Conservation (phyloP, 2,113 vertebrate genomes). For the Neolamprologus tretocephalus region DNA sequence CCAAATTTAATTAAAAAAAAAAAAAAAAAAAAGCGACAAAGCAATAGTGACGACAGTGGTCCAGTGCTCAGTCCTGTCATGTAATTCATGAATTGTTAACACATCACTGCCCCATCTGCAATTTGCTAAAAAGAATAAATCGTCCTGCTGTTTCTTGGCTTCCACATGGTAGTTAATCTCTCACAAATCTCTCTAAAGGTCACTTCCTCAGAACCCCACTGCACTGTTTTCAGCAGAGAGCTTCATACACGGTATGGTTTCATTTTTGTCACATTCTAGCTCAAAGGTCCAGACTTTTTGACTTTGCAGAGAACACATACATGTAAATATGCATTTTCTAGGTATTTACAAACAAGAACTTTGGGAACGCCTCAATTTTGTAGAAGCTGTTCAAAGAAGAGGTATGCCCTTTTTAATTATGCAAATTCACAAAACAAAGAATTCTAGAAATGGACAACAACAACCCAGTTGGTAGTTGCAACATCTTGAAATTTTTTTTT, state of each 20-base stretch:
- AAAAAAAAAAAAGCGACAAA: background rate
- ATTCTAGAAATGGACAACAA: conserved; percentile 39
- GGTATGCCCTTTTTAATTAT: conserved; percentile 71
- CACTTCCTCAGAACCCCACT: background rate
- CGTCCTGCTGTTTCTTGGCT: background rate
- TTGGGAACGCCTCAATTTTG: conserved; percentile 65
- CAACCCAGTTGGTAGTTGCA: conserved; percentile 34
- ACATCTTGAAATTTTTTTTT: conserved; percentile 4
- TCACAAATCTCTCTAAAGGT: background rate
- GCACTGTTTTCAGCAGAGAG: conserved; percentile 4
- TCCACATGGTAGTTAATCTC: background rate
- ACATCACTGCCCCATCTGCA: background rate
- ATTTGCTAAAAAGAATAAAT: background rate
- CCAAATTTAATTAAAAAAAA: no score
- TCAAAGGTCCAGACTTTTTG: conserved; percentile 32
- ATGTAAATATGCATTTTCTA: conserved; percentile 76
- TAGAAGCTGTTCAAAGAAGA: conserved; percentile 67
- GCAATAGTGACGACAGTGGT: background rate
- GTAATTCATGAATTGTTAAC: background rate
- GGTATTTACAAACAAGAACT: conserved; percentile 67
- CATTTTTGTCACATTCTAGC: conserved; percentile 5
- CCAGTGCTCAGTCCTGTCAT: background rate
- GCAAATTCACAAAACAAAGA: conserved; percentile 56
- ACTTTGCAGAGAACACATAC: conserved; percentile 45
- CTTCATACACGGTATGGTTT: background rate